phyloP scores from a whole-genome alignment of 64 coral and sea anemone species.

The Astreopora myriophthalma region DNA sequence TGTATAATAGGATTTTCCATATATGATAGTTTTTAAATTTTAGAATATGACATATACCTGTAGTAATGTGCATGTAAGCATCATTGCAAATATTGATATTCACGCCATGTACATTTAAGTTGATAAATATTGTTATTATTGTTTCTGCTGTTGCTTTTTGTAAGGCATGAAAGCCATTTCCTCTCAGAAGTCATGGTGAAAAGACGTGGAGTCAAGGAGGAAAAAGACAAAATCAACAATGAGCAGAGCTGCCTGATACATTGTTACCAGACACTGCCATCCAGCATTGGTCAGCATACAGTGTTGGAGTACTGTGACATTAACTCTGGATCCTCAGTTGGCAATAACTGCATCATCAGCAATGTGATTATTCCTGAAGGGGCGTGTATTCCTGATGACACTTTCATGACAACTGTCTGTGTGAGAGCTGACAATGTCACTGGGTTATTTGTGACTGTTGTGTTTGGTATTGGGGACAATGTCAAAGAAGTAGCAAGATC shows the following conservation, averaged over 20 bases:
- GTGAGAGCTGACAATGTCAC: conserved; percentile 24
- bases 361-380: conserved; percentile 80
- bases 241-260: conserved; percentile 68
- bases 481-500: conserved; percentile 73
- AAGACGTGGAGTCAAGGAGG: background rate
- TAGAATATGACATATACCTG: no score
- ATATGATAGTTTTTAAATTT: no score
- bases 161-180: conserved; percentile 65
- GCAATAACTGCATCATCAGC: conserved; percentile 79
- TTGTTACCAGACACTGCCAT: conserved; percentile 61
- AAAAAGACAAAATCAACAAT: conserved; percentile 5
- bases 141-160: background rate
- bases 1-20: no score
- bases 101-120: background rate
- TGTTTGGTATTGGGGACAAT: conserved; percentile 86
- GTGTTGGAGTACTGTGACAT: conserved; percentile 93
- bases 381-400: conserved; percentile 52
- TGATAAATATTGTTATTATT: no score
- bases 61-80: no score
- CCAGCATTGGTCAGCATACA: conserved; percentile 54
- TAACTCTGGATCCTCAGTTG: conserved; percentile 51
- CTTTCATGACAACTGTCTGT: conserved; percentile 83
- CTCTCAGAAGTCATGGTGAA: conserved; percentile 74
- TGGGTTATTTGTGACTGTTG: conserved; percentile 88
- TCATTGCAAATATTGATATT: no score